Base-by-base conservation (phyloP, 1,140 invertebrate genomes). In the Rhopalosiphum maidis region DNA sequence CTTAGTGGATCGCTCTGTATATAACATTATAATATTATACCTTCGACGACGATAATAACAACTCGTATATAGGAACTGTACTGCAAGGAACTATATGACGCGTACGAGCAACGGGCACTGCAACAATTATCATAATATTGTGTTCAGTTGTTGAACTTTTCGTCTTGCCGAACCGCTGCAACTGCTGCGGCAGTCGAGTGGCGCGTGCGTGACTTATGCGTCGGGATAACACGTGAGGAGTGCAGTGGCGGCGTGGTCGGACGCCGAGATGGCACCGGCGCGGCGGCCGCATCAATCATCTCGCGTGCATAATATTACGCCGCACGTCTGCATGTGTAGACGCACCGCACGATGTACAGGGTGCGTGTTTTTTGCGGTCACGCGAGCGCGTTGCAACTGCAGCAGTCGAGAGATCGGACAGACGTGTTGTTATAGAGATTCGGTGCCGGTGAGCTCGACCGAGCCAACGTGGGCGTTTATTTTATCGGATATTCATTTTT, bases 141-240 rank as follows among this genome's bases (percentile, higher is more conserved):
- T 68, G 60, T 68, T 68, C 60, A 68, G 60, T 68, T 68, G 60
- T 68, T 68, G 60, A 68, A 68, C 55, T 68, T 68, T n/a, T 68
- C 60, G 60, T 68, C 60, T 68, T 68, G 30, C 30, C 60, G 30
- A n/a, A 60, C 55, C 30, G 60, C 55, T 60, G 60, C 60, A 18
- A 22, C 30, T 11, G 55, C 0, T 60, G 55, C 55, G 30, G 25
- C 55, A 30, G 25, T 68, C 30, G 60, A 68, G 30, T n/a, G 30
- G 60, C 60, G 60, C 60, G 60, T 68, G 60, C 60, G 60, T 68
- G 60, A 68, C 60, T 68, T 68, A 68, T 68, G 60, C 30, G 60
- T 68, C 30, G 9, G 60, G 11, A 68, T 68, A 54, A 54, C 23
- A 18, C 30, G 60, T 6, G 60, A 68, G 5, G 60, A 68, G 60